Conservation (phyloP, 2,888 invertebrate species). For the Stramonita haemastoma region DNA sequence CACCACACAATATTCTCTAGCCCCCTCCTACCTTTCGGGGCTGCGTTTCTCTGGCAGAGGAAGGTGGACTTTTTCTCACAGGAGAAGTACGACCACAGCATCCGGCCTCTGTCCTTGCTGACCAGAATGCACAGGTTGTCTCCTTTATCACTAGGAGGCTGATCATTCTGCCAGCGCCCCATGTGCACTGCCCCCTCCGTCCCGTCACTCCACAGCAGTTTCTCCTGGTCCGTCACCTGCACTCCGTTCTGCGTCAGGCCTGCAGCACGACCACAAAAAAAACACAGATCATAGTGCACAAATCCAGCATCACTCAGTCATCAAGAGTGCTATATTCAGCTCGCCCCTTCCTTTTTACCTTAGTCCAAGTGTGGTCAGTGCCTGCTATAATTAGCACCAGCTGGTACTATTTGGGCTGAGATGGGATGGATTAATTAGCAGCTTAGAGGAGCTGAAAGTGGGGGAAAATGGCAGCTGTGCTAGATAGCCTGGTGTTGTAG, state of each 20-base stretch:
- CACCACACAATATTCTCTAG: too few relatives aligned
- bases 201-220: slow-evolving; percentile 44
- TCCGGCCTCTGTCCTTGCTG: neutral
- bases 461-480: too few relatives aligned
- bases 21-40: slow-evolving; percentile 56
- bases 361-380: too few relatives aligned
- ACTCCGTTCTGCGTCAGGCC: slow-evolving; percentile 44
- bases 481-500: too few relatives aligned
- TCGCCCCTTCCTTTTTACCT: too few relatives aligned
- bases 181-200: slow-evolving; percentile 42
- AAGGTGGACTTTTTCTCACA: slow-evolving; percentile 58
- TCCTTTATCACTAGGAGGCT: slow-evolving; percentile 47
- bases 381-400: too few relatives aligned
- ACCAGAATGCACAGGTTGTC: slow-evolving; percentile 51
- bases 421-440: too few relatives aligned
- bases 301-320: too few relatives aligned
- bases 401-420: too few relatives aligned
- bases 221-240: slow-evolving; percentile 34
- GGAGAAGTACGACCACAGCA: slow-evolving; percentile 54
- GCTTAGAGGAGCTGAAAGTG: too few relatives aligned
- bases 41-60: slow-evolving; percentile 63
- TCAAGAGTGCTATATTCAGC: too few relatives aligned
- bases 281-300: too few relatives aligned
- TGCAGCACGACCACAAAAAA: slow-evolving; percentile 16
- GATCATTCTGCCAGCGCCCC: slow-evolving; percentile 53